Conservation (phyloP, 2,888 invertebrate genomes). For the Bruchidius siliquastri region DNA sequence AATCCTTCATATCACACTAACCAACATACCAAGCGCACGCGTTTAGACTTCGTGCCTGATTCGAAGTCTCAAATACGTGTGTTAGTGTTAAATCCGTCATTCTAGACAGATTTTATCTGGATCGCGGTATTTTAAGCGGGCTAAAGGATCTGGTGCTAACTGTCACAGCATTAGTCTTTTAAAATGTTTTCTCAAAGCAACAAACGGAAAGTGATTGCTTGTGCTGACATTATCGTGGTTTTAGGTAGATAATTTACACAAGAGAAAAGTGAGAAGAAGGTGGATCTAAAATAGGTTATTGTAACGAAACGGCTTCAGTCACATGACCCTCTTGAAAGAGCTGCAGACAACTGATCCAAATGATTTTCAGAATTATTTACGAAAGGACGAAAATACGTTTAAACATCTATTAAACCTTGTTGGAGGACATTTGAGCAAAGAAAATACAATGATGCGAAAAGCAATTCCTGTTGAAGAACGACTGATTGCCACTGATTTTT, state of each 20-base stretch:
- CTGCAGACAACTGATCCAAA: constrained; percentile 4
- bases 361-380: constrained; percentile 9
- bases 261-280: constrained; percentile 4
- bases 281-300: constrained; percentile 7
- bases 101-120: not conserved
- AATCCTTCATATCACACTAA: too few species aligned
- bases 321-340: constrained; percentile 8
- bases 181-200: constrained; percentile 4
- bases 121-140: not conserved
- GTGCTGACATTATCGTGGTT: constrained; percentile 2
- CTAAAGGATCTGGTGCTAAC: not conserved
- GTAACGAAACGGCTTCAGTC: constrained; percentile 1
- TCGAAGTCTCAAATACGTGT: too few species aligned
- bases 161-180: not conserved
- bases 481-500: constrained; percentile 10
- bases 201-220: constrained; percentile 7
- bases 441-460: constrained; percentile 6
- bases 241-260: constrained; percentile 5
- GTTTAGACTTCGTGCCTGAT: too few species aligned
- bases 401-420: constrained; percentile 4
- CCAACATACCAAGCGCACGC: too few species aligned
- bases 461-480: constrained; percentile 10
- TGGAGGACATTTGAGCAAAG: constrained; percentile 3
- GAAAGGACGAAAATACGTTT: constrained; percentile 8
- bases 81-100: too few species aligned